These are phyloP conservation scores for Asobara japonica DNA, from an alignment of 1,140 invertebrate genomes.

Conservation along the genomic window DNA sequence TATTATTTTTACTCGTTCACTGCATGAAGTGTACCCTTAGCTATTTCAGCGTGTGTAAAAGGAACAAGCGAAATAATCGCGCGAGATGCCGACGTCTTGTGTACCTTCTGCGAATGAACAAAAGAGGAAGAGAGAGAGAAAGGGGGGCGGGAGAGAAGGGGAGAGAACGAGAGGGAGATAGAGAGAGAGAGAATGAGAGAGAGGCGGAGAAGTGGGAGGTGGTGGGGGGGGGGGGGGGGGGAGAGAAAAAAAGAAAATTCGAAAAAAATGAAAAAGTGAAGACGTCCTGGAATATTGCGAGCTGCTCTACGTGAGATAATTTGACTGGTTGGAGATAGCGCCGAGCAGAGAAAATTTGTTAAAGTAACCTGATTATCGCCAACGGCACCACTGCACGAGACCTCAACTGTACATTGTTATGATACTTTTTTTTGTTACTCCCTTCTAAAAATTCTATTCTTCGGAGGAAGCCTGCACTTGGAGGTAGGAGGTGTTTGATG, in stretches of 20 bases:
- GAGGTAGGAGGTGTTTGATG: background rate
- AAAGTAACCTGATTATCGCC: slow-evolving; percentile 34
- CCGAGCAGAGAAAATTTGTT: slow-evolving; percentile 26
- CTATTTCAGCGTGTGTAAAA: background rate
- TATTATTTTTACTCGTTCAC: slow-evolving; percentile 18
- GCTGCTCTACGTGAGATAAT: slow-evolving; percentile 29
- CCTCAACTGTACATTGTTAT: background rate
- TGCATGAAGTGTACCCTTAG: slow-evolving; percentile 8
- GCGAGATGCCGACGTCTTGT: slow-evolving; percentile 8
- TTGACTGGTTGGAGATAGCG: slow-evolving; percentile 10
- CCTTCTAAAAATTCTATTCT: slow-evolving; percentile 16
- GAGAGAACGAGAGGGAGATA: too few relatives aligned
- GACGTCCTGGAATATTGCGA: background rate
- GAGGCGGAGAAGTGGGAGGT: background rate
- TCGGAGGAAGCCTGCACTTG: background rate
- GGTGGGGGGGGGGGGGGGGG: too few relatives aligned
- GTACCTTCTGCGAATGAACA: slow-evolving; percentile 16
- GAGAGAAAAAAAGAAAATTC: background rate
- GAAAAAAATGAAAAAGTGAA: background rate
- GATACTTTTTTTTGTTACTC: slow-evolving; percentile 5
- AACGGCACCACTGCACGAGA: slow-evolving; percentile 11
- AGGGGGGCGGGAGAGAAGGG: too few relatives aligned
- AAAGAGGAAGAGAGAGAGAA: too few relatives aligned
- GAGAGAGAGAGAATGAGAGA: background rate
- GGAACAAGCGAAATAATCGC: slow-evolving; percentile 23